Evolutionary conservation across 2,888 invertebrate genomes (phyloP).

Genomic region (Lycocerus yunnanus): DNA sequence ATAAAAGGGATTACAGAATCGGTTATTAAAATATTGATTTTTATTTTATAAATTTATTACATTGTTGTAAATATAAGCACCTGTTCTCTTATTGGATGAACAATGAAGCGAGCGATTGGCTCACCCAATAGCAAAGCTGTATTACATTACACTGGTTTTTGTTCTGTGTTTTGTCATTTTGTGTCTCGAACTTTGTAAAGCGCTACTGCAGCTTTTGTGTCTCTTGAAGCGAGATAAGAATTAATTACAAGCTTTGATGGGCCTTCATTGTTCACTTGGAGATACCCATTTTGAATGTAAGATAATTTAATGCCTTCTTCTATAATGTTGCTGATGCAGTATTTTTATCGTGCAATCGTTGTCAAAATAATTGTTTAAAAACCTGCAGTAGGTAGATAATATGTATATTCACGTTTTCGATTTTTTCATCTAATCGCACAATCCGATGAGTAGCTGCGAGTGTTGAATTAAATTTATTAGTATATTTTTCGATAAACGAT

Average conservation of each 20-base stretch:
- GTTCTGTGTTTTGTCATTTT: slow-evolving; percentile 56
- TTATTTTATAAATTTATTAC: slow-evolving; percentile 38
- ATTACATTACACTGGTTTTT: slow-evolving; percentile 55
- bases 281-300: slow-evolving; percentile 52
- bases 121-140: slow-evolving; percentile 53
- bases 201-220: slow-evolving; percentile 53
- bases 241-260: slow-evolving; percentile 58
- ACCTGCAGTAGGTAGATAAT: too few relatives aligned
- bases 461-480: not conserved
- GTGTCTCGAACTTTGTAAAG: slow-evolving; percentile 55
- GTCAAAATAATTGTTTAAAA: not conserved
- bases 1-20: not conserved
- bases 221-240: slow-evolving; percentile 59
- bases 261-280: slow-evolving; percentile 51
- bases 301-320: slow-evolving; percentile 53
- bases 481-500: not conserved
- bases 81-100: slow-evolving; percentile 53
- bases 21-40: slow-evolving; percentile 33
- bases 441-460: not conserved
- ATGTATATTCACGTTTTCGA: too few relatives aligned
- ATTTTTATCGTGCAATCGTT: slow-evolving; percentile 17
- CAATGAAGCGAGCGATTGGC: slow-evolving; percentile 53
- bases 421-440: not conserved
- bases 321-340: slow-evolving; percentile 10
- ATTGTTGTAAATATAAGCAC: slow-evolving; percentile 45